Evolutionary conservation across 2,888 invertebrate species (phyloP), one percentile per base, ranked within the genome.

Genomic region (Heliconius ethilla): DNA sequence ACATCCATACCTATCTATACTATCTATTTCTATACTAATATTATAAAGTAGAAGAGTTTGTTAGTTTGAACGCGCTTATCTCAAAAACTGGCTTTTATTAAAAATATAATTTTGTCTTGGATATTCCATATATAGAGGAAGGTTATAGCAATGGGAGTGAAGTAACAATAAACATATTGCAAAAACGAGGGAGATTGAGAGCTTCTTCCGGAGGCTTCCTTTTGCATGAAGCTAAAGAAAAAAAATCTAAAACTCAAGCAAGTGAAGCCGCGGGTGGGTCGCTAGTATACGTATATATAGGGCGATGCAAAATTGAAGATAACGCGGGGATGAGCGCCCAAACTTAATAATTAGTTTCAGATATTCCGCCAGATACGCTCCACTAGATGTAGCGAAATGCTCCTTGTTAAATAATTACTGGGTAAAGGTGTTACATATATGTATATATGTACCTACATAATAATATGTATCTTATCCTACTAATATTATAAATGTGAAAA

Each of bases 261-360:
- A n/a, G 59, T 3, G 59, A n/a, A 59, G 4, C 10, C n/a, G 4
- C 3, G 59, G 59, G 3, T 3, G 9, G 9, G 59, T 59, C 3
- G 9, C 55, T 22, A 59, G 62, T 63, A 6, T 63, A 27, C 51
- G 27, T 63, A 33, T 59, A 33, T 59, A 33, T n/a, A 72, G 55
- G 15, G 33, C 13, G 69, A 59, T 59, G 72, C 72, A 67, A 72
- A 75, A 75, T 78, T 67, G 66, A 66, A 75, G 75, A 78, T 78
- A 78, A 67, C 75, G 63, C 40, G 37, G 27, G 63, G 66, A 78
- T 75, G 29, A 66, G 66, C 65, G 29, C 18, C 66, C 40, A 73
- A 80, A 78, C 75, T 78, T 76, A 75, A 72, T 78, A 80, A 80
- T 78, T 80, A 80, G 80, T 80, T 80, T 76, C 65, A 72, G 78